Conservation (phyloP, 1,140 invertebrate species). For the Agrypnia vestita region DNA sequence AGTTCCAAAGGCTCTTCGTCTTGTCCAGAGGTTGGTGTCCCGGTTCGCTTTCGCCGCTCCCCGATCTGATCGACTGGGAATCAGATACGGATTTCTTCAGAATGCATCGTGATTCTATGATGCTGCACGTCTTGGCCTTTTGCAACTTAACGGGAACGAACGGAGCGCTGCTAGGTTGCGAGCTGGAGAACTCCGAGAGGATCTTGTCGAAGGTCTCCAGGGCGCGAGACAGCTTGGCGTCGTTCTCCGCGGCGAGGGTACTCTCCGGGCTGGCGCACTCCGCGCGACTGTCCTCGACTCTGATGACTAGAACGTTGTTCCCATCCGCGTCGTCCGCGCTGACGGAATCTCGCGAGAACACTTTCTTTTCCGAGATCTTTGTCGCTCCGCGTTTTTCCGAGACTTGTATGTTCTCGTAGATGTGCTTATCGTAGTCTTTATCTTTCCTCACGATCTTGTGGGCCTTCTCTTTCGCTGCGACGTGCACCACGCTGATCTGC, state of each 20-base stretch:
- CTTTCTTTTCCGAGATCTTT: slow-evolving; percentile 37
- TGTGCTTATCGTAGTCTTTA: slow-evolving; percentile 54
- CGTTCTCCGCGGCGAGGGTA: slow-evolving; percentile 58
- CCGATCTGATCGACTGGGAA: slow-evolving; percentile 64
- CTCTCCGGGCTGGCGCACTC: not conserved
- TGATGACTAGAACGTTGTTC: slow-evolving; percentile 60
- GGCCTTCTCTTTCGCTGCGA: slow-evolving; percentile 62
- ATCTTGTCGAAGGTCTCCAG: slow-evolving; percentile 80
- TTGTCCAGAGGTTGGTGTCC: slow-evolving; percentile 71
- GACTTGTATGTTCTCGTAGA: slow-evolving; percentile 71
- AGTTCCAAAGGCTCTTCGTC: slow-evolving; percentile 73
- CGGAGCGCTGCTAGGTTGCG: slow-evolving; percentile 51
- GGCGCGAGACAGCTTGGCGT: slow-evolving; percentile 75
- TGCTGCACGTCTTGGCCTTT: slow-evolving; percentile 77
- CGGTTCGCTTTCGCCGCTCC: slow-evolving; percentile 64
- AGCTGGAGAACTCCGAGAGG: slow-evolving; percentile 69
- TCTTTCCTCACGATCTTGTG: slow-evolving; percentile 47
- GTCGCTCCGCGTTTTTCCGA: slow-evolving; percentile 58
- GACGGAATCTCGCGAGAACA: slow-evolving; percentile 13
- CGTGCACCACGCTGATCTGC: slow-evolving; percentile 64
- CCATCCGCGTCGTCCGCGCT: slow-evolving; percentile 17
- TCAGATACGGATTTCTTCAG: slow-evolving; percentile 69
- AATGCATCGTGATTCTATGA: slow-evolving; percentile 77
- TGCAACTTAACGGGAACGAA: slow-evolving; percentile 73
- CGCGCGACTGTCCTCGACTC: slow-evolving; percentile 43